Base-by-base conservation (phyloP, 2,888 invertebrate species). In the Drosophila vallismaia region DNA sequence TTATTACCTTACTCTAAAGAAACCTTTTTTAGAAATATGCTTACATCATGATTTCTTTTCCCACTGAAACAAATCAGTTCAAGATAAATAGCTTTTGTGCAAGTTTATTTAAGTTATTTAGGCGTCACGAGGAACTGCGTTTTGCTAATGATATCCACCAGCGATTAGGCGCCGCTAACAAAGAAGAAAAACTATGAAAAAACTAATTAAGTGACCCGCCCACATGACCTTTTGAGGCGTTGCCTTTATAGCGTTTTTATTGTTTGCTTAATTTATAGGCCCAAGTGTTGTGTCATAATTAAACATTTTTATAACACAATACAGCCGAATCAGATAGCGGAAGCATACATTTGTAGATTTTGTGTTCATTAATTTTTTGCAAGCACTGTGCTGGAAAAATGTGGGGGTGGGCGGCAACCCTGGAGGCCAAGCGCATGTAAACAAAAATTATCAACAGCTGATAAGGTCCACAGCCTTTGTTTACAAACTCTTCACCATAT, bases 221-320 rank as follows among this genome's bases (percentile, higher is more conserved):
- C 75, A 58, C 60, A 55, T 78, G 78, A 78, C 84, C 84, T 81
- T 70, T 76, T 42, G 42, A 70, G 59, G 70, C 42, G 69, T 59
- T 51, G 54, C 36, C 51, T 44, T 54, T 53, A 42, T 71, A 49
- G 36, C 19, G 36, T 14, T 59, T 31, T 10, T 33, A 28, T 33
- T 10, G 50, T 26, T 58, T 63, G 36, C 44, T 55, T 64, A 67
- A 71, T 74, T 74, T 69, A 54, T 70, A 67, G 73, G 68, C 75
- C 31, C 40, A 51, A 52, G 58, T 26, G 48, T 57, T 54, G 50
- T 76, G 70, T 69, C 77, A 69, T 79, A 81, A 74, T 76, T 80
- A 71, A 74, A 49, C 8, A 49, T 44, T 58, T 58, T 50, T 9
- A 60, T 51, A 50, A 40, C 26, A 38, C 28, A 44, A 48, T 36